Base-by-base conservation (phyloP, 2,113 vertebrate species). In the Austrofundulus limnaeus region DNA sequence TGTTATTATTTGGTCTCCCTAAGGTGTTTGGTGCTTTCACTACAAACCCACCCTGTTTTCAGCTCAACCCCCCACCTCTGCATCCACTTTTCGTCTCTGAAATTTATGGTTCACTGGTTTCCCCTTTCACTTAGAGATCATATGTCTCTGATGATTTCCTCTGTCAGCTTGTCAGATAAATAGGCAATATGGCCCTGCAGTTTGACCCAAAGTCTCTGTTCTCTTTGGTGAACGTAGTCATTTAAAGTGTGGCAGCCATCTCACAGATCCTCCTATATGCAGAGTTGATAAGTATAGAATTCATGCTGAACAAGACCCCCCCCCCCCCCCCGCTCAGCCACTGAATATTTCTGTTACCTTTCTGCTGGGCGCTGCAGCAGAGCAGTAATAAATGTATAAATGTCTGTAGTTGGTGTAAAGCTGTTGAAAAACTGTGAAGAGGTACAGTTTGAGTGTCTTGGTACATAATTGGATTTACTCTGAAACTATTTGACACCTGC, bases 221-320 rank as follows among this genome's bases (percentile, higher is more conserved):
- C 11, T 50, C 21, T 41, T 25, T 53, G 55, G 58, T 46, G 41
- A 63, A 51, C 25, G 16, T 39, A 47, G 28, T 11, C 13, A 25
- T 59, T 25, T 59, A 21, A 24, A 37, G 28, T 20, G 20, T 48
- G 61, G 55, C 66, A 54, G 24, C 43, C 12, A 28, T 66, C 41
- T 59, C 23, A 45, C 21, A 31, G 8, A 11, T 72, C 48, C 51
- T 42, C 41, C 61, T 34, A 60, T 72, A 34, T 71, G 48, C 23
- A 69, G 34, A 57, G 49, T 60, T 51, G 58, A 48, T 31, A 31
- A 11, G 21, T 45, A 24, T 24, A 61, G 21, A 61, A 39, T 72
- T 55, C 42, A 28, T 20, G 47, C 48, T 55, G 57, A 72, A 65
- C 24, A 17, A 70, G 73, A n/a, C n/a, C n/a, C n/a, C n/a, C n/a